Evolutionary conservation across 2,113 vertebrate species (phyloP), one percentile per base, ranked within the genome.

Genomic region (Tragelaphus strepsiceros): DNA sequence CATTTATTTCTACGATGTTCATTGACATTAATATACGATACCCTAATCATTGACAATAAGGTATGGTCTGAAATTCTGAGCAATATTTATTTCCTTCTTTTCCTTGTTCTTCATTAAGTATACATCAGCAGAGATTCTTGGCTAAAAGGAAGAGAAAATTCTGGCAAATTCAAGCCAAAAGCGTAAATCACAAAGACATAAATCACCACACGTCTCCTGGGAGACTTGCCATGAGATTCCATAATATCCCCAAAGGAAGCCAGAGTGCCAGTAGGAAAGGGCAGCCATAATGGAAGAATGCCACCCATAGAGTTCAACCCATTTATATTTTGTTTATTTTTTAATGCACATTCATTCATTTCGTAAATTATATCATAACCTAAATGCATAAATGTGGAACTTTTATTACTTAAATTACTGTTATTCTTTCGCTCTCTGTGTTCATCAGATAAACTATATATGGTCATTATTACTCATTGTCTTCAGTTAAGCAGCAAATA

Each of bases 401-500:
- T 87, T 77, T 62, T 35, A 39, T 86, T 35, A 51, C 64, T 87
- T 91, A 77, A 82, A 49, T 86, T 84, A 54, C 13, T 56, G 22
- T 7, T 19, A 61, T 54, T 17, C 30, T 13, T 10, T 39, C 2
- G 28, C n/a, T 88, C 14, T 59, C 15, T 58, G 8, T 13, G 12
- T 77, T 77, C 51, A 35, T 54, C 77, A 49, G 53, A 82, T 53
- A 54, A 32, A 10, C 3, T 30, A 49, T 10, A 32, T 6, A 21
- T 7, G 12, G 61, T 80, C 56, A 24, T 9, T 46, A 26, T 62
- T 51, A 24, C 5, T 30, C 35, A 51, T 19, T 94, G 13, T 51
- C 56, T 84, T 95, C 35, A 53, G 15, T 53, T 78, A n/a, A 91
- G 46, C 21, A 96, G 35, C 35, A 87, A 71, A 80, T 88, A 61